A percentile compares a stretch with the other conserved stretches of the same genome.
These are phyloP conservation scores for Bellardia pandia DNA, from an alignment of 2,888 invertebrate genomes.

Conservation along the genomic window DNA sequence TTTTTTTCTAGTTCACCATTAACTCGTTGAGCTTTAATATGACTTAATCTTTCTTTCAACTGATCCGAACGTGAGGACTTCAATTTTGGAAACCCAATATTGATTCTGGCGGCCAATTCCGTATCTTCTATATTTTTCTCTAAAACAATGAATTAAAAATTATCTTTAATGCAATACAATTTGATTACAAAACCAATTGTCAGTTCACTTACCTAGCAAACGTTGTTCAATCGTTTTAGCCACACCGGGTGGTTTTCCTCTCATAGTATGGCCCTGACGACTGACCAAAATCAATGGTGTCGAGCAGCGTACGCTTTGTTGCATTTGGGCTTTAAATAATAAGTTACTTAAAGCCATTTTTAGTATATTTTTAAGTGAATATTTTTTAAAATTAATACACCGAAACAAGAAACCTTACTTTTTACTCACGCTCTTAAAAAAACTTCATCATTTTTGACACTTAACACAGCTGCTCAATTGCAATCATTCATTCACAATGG, in stretches of 20 bases:
- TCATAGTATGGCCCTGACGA: slow-evolving; percentile 86
- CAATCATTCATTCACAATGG: slow-evolving; percentile 33
- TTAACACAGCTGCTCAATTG: slow-evolving; percentile 30
- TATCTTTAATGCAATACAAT: background rate
- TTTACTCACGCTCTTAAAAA: background rate
- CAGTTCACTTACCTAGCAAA: slow-evolving; percentile 86
- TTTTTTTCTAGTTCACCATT: slow-evolving; percentile 87
- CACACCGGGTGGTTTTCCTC: slow-evolving; percentile 89
- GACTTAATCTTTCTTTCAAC: slow-evolving; percentile 85
- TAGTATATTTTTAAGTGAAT: slow-evolving; percentile 12
- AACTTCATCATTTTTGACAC: background rate
- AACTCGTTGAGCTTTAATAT: slow-evolving; percentile 85
- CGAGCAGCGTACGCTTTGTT: slow-evolving; percentile 73
- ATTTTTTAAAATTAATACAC: slow-evolving; percentile 1
- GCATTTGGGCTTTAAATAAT: slow-evolving; percentile 78
- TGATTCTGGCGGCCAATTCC: slow-evolving; percentile 85
- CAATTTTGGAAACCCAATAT: slow-evolving; percentile 87
- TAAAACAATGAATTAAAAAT: slow-evolving; percentile 56
- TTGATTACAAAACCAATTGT: slow-evolving; percentile 79
- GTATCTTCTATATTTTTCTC: slow-evolving; percentile 84
- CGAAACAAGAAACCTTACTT: background rate
- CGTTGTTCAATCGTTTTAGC: slow-evolving; percentile 89
- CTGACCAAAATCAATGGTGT: slow-evolving; percentile 68
- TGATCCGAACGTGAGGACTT: slow-evolving; percentile 82
- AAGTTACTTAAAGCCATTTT: slow-evolving; percentile 80